Evolutionary conservation across 1,140 invertebrate species (phyloP), one percentile per base, ranked within the genome.

Genomic region (Venturia canescens): DNA sequence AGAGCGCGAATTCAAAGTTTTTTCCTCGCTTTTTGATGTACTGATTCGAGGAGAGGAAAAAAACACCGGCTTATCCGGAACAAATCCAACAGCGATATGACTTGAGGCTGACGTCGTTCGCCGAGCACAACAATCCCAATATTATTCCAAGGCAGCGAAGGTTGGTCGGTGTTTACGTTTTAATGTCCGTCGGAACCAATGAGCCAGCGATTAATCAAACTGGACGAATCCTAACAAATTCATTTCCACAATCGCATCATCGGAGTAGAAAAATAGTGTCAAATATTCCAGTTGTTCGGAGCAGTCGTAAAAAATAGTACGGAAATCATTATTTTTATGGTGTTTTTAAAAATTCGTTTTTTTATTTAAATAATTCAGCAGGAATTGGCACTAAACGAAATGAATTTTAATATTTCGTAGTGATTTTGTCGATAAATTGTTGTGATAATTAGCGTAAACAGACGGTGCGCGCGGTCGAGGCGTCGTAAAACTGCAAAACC

Each of bases 401-500:
- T 18, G 50, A 21, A n/a, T 53, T 53, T 5, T n/a, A 0, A 53
- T 53, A 18, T 53, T 53, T 53, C 50, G n/a, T n/a, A 16, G n/a
- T 4, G 50, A 53, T 53, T 63, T 1, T 63, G n/a, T 26, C n/a
- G 23, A 63, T 26, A 63, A 63, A 23, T 63, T 26, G 1, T 27
- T 26, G 1, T 63, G 23, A 63, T 63, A 63, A 63, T 63, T 63
- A 15, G 78, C 26, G 67, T 53, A 60, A 38, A 27, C 48, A 70
- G 44, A 31, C 23, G 6, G 57, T 21, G 9, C 4, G 57, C 23
- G 23, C 21, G 57, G 69, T 38, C n/a, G n/a, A n/a, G n/a, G 21
- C 63, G 26, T 76, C 63, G 1, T 18, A 63, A 60, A 60, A 63
- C 29, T 29, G 63, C 48, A 76, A 76, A 63, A 63, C 60, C 74